Evolutionary conservation across 2,797 vertebrate species (phyloP).

Genomic region (Pangasius macronema): DNA sequence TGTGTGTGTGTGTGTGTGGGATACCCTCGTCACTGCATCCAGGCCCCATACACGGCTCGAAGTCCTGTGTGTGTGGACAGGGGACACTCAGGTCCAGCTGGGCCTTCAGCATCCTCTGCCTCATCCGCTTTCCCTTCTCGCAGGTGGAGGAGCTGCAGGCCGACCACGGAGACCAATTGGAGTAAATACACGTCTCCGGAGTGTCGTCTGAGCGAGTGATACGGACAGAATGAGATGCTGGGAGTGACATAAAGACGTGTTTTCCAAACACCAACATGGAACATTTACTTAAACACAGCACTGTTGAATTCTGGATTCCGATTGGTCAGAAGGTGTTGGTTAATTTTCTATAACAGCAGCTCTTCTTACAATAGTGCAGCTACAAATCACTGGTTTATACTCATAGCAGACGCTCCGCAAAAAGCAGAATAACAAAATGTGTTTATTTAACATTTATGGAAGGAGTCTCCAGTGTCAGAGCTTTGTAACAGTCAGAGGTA

Average conservation of each 20-base stretch:
- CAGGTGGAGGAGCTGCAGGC: conserved; percentile 98
- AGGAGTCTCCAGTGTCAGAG: neutral
- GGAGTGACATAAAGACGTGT: neutral
- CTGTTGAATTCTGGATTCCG: neutral
- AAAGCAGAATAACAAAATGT: neutral
- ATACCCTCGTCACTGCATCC: conserved; percentile 96
- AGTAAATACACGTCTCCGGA: conserved; percentile 98
- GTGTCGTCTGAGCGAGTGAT: conserved; percentile 84
- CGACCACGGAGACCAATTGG: conserved; percentile 98
- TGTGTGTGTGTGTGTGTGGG: conserved; percentile 1
- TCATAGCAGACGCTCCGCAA: neutral
- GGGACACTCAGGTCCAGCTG: conserved; percentile 95
- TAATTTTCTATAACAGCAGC: neutral
- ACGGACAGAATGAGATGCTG: neutral
- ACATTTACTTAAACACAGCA: neutral
- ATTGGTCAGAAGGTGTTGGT: neutral
- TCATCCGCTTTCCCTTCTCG: conserved; percentile 97
- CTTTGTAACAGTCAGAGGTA: neutral
- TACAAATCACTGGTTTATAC: neutral
- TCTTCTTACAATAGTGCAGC: too few species aligned
- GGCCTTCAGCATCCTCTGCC: conserved; percentile 98
- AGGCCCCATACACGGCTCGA: conserved; percentile 97
- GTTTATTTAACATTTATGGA: neutral
- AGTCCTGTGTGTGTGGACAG: conserved; percentile 97
- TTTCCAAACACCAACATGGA: neutral